Conservation (phyloP, 1,140 invertebrate species). For the Nasonia giraulti region DNA sequence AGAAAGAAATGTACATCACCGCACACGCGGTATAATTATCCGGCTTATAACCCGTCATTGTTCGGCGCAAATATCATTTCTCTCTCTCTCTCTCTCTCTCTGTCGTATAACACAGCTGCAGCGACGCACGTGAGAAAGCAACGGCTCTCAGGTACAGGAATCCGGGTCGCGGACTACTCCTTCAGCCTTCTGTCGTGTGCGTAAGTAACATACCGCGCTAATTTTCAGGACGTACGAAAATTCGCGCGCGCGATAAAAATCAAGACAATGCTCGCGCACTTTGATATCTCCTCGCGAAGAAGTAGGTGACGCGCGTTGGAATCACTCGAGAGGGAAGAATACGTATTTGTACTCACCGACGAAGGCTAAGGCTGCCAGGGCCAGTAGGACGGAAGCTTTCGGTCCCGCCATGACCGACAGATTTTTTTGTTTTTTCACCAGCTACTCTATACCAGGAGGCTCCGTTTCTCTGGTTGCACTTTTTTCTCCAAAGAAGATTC, state of each 20-base stretch:
- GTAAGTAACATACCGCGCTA: not conserved
- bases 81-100: too few species aligned
- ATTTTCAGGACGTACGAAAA: not conserved
- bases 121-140: slow-evolving; percentile 11
- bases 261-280: not conserved
- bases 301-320: not conserved
- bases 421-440: not conserved
- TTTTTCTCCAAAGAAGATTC: not conserved
- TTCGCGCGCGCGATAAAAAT: not conserved
- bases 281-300: slow-evolving; percentile 1
- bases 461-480: not conserved
- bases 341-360: slow-evolving; percentile 51
- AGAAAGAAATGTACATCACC: not conserved
- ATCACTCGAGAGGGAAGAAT: not conserved
- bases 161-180: slow-evolving; percentile 37
- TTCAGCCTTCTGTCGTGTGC: not conserved
- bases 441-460: not conserved
- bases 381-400: slow-evolving; percentile 45
- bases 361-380: slow-evolving; percentile 39
- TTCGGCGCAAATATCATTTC: not conserved
- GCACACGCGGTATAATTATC: not conserved
- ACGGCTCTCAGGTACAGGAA: not conserved
- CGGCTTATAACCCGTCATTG: not conserved
- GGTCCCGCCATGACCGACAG: slow-evolving; percentile 51
- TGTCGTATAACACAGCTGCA: not conserved